Evolutionary conservation across 2,888 invertebrate genomes (phyloP), one percentile per base, ranked within the genome.

Genomic region (Theretra japonica): DNA sequence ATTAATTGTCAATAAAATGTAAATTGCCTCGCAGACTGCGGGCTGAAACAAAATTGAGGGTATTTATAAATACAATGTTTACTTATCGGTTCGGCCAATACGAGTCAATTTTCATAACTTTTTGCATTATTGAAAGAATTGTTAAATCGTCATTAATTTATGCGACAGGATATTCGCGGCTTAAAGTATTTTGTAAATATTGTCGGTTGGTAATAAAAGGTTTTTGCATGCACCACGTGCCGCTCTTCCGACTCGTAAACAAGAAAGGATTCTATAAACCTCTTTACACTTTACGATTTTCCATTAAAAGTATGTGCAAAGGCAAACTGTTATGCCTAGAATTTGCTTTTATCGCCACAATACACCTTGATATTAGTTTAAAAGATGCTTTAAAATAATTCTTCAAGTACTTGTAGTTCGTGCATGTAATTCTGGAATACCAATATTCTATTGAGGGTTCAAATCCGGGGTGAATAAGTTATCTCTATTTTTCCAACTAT

Each of bases 41-140:
- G 23, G 23, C 41, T 48, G 23, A 48, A 48, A 41, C 65, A 48
- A 23, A 65, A 48, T 65, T 65, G 23, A 2, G 19, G 17, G 48
- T 48, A 65, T 65, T 65, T 65, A 59, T 59, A 65, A 65, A 65
- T 65, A 65, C 65, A 65, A 48, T 65, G 23, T 65, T 65, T 65
- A 65, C 48, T 65, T 41, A 65, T 48, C 23, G 48, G 41, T 41
- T 65, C 48, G 17, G 7, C 23, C 48, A 65, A 23, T 23, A 21
- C 41, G 65, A 65, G 65, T 48, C 23, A 65, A 65, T 65, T 60
- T 33, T 65, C 65, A 48, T 65, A 65, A 65, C 23, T 17, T 48
- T 65, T 48, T 65, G 41, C 23, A 48, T 48, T 65, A 65, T 17
- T 65, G 48, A 65, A 41, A 41, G 41, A 23, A 65, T 65, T 65